Base-by-base conservation (phyloP, 2,888 invertebrate species). In the Omphaloscelis lunosa region DNA sequence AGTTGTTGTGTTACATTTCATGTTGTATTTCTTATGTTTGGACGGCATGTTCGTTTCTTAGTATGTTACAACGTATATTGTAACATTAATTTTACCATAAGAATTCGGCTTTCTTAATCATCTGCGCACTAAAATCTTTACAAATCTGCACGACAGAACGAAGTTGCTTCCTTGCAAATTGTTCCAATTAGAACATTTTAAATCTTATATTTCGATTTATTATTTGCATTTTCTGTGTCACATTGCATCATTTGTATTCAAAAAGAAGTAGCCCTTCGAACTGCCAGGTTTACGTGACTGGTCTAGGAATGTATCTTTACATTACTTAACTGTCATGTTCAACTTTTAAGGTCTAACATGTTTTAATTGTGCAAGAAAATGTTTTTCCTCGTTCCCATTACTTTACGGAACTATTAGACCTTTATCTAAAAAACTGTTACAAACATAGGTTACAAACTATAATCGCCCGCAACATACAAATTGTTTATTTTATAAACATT, bases 351-450 rank as follows among this genome's bases (percentile, higher is more conserved):
- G 41, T 41, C n/a, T 59, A 27, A 58, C n/a, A 41, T 45, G 7
- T 17, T 29, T 29, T 12, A 63, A 41, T 15, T 45, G 45, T 45
- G 45, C 45, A 9, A 45, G 6, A 45, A 45, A 45, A 45, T 45
- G 45, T 45, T 45, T 48, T 48, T 68, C 20, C 6, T 27, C 5
- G 11, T 56, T 45, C 8, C 12, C 20, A 45, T 58, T 58, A 20
- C 8, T 45, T 45, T 17, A 70, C 12, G 4, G 1, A 71, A 71
- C 58, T 34, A n/a, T n/a, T n/a, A 48, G n/a, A 11, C 1, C 17
- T 27, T 77, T 76, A 76, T 77, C 23, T 48, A 78, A 58, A 63
- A 58, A 48, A 48, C 23, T 39, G n/a, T n/a, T 5, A 34, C 3
- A 34, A 34, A 34, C 34, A 34, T 34, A 34, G 34, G 12, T 76